These are phyloP conservation scores for Oreochromis mossambicus DNA, from an alignment of 2,797 vertebrate genomes.

Conservation along the genomic window DNA sequence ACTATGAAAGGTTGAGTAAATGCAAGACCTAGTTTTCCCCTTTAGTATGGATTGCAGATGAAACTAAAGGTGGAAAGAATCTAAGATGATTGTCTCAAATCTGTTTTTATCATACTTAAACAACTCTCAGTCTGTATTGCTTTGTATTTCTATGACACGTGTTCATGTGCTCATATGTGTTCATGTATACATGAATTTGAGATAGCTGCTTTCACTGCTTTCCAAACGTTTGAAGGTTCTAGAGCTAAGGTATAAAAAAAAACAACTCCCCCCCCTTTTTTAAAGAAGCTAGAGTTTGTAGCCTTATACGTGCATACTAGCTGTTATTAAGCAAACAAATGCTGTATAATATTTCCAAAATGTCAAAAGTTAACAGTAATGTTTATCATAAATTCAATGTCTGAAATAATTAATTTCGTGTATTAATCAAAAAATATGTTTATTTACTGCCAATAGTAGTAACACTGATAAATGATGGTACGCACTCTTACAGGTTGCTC, in stretches of 20 bases:
- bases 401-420: neutral
- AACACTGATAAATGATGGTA: neutral
- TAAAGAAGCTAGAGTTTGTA: neutral
- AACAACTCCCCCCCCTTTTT: too few relatives aligned
- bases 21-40: neutral
- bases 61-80: neutral
- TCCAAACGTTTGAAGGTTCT: neutral
- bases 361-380: neutral
- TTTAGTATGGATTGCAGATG: neutral
- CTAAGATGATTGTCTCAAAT: neutral
- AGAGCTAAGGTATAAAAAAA: neutral
- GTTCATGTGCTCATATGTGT: neutral
- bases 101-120: neutral
- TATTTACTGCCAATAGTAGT: neutral
- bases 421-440: neutral
- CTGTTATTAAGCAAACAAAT: neutral
- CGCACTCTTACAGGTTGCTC: fast-evolving
- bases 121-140: neutral
- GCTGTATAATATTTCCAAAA: neutral
- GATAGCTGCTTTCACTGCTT: neutral
- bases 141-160: neutral
- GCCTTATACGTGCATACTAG: neutral
- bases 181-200: neutral
- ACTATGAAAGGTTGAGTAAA: neutral
- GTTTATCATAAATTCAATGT: neutral